A percentile compares a stretch with the other conserved stretches of the same genome.
Conservation (phyloP, 2,797 vertebrate genomes). For the Bovichtus variegatus region DNA sequence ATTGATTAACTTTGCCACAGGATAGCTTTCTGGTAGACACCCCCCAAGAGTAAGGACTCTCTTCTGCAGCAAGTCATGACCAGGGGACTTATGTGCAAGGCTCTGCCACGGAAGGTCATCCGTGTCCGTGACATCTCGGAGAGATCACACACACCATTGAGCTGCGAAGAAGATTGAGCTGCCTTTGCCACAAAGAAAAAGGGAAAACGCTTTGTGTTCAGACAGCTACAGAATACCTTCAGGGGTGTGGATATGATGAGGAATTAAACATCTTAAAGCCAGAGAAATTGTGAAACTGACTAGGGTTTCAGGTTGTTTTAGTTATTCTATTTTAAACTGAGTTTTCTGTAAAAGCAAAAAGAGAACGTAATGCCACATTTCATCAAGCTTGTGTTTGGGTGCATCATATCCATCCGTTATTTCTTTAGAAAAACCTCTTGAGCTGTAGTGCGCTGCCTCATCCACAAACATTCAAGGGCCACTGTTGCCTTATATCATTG, state of each 20-base stretch:
- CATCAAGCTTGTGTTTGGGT: constrained; percentile 14
- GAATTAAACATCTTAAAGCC: constrained; percentile 40
- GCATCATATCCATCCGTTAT: constrained; percentile 23
- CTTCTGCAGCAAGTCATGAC: constrained; percentile 12
- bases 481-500: constrained; percentile 2
- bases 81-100: constrained; percentile 1
- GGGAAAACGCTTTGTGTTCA: constrained; percentile 28
- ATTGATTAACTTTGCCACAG: constrained; percentile 68
- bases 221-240: constrained; percentile 24
- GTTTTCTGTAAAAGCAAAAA: not conserved
- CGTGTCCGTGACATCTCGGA: constrained; percentile 18
- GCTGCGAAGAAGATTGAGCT: constrained; percentile 33
- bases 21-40: constrained; percentile 50
- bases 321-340: constrained; percentile 39
- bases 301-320: not conserved
- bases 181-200: constrained; percentile 21
- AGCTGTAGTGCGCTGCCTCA: constrained; percentile 2
- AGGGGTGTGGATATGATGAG: constrained; percentile 23
- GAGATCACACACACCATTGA: constrained; percentile 41
- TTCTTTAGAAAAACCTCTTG: constrained; percentile 27
- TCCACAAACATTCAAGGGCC: constrained; percentile 32
- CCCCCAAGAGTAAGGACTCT: constrained; percentile 22
- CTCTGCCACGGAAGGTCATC: constrained; percentile 35
- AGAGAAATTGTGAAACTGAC: constrained; percentile 26
- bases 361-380: constrained; percentile 34